Evolutionary conservation across 2,797 vertebrate species (phyloP).

Genomic region (Scolopax bukidnonensis): DNA sequence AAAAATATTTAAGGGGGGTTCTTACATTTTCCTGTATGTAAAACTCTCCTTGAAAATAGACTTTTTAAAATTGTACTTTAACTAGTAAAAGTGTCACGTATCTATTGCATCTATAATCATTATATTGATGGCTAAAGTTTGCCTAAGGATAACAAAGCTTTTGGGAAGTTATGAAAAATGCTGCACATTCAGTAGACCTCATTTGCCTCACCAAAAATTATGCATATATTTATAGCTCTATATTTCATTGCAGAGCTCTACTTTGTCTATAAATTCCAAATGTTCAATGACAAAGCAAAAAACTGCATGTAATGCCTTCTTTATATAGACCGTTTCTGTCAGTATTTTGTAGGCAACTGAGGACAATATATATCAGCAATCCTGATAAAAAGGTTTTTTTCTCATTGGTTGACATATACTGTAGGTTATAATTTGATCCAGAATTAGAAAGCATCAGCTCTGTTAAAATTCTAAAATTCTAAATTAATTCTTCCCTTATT

Average conservation of each 20-base stretch:
- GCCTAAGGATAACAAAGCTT: not conserved
- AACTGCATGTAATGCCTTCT: not conserved
- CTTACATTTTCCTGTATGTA: not conserved
- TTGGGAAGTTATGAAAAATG: not conserved
- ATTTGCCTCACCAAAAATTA: not conserved
- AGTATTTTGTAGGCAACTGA: not conserved
- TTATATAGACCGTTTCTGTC: not conserved
- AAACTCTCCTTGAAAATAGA: not conserved
- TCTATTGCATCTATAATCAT: not conserved
- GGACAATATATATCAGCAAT: not conserved
- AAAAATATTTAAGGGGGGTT: not conserved
- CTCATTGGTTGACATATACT: not conserved
- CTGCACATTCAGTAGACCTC: not conserved
- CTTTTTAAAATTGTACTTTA: not conserved
- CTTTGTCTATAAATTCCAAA: not conserved
- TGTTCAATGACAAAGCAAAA: not conserved
- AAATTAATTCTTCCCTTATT: not conserved
- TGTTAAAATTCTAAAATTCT: slow-evolving; percentile 1
- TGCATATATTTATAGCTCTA: not conserved
- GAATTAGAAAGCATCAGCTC: not conserved
- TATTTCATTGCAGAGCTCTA: not conserved
- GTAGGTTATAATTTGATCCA: not conserved
- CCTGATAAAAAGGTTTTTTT: not conserved
- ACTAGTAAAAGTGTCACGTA: not conserved
- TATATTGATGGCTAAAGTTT: not conserved